phyloP scores from a whole-genome alignment of 2,888 invertebrate species.

The Limenitis camilla region DNA sequence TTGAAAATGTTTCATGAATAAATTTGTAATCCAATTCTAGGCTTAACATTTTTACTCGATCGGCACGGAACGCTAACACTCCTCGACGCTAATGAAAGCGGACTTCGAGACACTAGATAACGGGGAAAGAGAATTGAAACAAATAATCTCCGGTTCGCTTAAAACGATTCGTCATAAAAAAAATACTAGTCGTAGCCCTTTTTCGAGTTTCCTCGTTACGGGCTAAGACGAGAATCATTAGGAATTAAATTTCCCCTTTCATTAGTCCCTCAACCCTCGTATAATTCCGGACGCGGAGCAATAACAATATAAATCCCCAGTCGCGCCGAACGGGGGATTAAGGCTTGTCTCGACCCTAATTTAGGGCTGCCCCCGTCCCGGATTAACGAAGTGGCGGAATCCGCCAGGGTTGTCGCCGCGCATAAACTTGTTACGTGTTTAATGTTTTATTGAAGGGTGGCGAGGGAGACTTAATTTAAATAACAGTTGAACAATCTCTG shows the following conservation, averaged over 20 bases:
- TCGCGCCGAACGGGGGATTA: slow-evolving; percentile 74
- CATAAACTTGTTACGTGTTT: slow-evolving; percentile 75
- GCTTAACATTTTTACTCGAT: slow-evolving; percentile 59
- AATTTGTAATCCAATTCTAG: slow-evolving; percentile 68
- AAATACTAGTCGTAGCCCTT: slow-evolving; percentile 64
- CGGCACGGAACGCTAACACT: slow-evolving; percentile 41
- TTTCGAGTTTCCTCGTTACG: slow-evolving; percentile 74
- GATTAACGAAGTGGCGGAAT: slow-evolving; percentile 75
- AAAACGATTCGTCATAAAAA: slow-evolving; percentile 68
- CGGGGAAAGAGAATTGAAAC: slow-evolving; percentile 42
- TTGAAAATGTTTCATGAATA: slow-evolving; percentile 72
- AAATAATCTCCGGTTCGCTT: slow-evolving; percentile 55
- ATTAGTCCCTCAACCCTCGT: slow-evolving; percentile 76
- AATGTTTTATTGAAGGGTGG: slow-evolving; percentile 74
- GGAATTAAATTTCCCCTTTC: slow-evolving; percentile 76
- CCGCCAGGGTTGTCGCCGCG: slow-evolving; percentile 73
- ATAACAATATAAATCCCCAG: slow-evolving; percentile 76
- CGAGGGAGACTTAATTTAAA: slow-evolving; percentile 69
- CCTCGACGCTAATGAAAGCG: slow-evolving; percentile 45
- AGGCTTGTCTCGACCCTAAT: slow-evolving; percentile 76
- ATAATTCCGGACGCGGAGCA: slow-evolving; percentile 75
- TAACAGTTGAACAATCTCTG: slow-evolving; percentile 46
- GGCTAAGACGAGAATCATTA: slow-evolving; percentile 75
- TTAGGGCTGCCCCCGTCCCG: slow-evolving; percentile 74
- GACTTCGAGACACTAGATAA: slow-evolving; percentile 37